These are phyloP conservation scores for Conopomorpha cramerella DNA, from an alignment of 1,140 invertebrate species.

Conservation along the genomic window DNA sequence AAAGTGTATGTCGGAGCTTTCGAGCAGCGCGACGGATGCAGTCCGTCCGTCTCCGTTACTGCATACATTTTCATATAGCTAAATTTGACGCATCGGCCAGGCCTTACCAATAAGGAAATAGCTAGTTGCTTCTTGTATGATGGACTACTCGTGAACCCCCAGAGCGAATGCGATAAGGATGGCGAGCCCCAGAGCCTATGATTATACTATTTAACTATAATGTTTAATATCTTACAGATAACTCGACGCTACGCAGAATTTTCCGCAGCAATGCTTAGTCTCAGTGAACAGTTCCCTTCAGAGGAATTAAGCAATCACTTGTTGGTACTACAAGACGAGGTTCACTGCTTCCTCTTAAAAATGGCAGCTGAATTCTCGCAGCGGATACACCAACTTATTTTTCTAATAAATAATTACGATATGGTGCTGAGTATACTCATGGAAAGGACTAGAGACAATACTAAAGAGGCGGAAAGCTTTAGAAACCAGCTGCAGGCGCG, in stretches of 20 bases:
- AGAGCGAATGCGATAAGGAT: too few relatives aligned
- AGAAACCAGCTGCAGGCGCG: constrained; percentile 84
- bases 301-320: constrained; percentile 76
- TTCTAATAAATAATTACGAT: constrained; percentile 99
- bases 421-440: constrained; percentile 87
- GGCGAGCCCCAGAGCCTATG: too few relatives aligned
- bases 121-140: too few relatives aligned
- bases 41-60: too few relatives aligned
- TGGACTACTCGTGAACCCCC: too few relatives aligned
- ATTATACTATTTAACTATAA: neutral
- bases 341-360: constrained; percentile 90
- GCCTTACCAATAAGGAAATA: too few relatives aligned
- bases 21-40: too few relatives aligned
- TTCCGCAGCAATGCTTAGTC: constrained; percentile 91
- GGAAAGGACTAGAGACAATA: constrained; percentile 93
- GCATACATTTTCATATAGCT: too few relatives aligned
- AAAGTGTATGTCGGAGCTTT: too few relatives aligned
- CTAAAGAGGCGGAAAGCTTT: constrained; percentile 93
- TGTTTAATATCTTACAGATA: constrained; percentile 68
- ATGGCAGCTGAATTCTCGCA: constrained; percentile 94
- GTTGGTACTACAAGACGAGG: constrained; percentile 88
- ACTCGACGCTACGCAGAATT: constrained; percentile 97
- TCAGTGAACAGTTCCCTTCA: constrained; percentile 92
- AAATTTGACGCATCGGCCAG: too few relatives aligned
- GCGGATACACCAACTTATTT: constrained; percentile 94